Evolutionary conservation across 2,113 vertebrate genomes (phyloP), one percentile per base, ranked within the genome.

Genomic region (Leptosomus discolor): DNA sequence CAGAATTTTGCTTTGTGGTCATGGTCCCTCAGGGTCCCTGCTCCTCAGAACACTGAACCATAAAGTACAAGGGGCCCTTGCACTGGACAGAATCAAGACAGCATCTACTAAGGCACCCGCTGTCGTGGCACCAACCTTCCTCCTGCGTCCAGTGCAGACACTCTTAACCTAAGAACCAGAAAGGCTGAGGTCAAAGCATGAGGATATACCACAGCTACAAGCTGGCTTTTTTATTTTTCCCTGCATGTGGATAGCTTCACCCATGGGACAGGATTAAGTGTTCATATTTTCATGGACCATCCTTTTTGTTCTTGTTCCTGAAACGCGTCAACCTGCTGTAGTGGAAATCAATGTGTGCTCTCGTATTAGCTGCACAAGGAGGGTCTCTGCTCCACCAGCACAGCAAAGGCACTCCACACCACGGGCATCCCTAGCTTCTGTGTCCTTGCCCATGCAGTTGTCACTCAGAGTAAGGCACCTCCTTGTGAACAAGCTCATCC

Each of bases 291-390:
- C 74, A 78, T 5, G n/a, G 39, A 10, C 37, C 7, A 0, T 27
- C 85, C 6, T 23, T 22, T 11, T 75, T n/a, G n/a, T n/a, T n/a
- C n/a, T 63, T 17, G 43, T 6, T 58, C 53, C 88, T 78, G 64
- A 39, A 46, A 23, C 5, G 2, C 2, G 10, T 27, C 68, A 36
- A 3, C 24, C 37, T 70, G 84, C 58, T 53, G 45, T n/a, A 24
- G n/a, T 37, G 37, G 81, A 41, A 53, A 65, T 12, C 64, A 54
- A 12, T 0, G 9, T 2, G 5, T 39, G 50, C 3, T 1, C n/a
- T 26, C 4, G 3, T 1, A 0, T 6, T 1, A 37, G 56, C 36
- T 2, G 3, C 22, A 11, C 5, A 12, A 20, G 73, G 50, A 68
- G 26, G 46, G 30, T 43, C 32, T 54, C 69, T 82, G 82, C 61